Base-by-base conservation (phyloP, 1,140 invertebrate genomes). In the Potamilus streckersoni region DNA sequence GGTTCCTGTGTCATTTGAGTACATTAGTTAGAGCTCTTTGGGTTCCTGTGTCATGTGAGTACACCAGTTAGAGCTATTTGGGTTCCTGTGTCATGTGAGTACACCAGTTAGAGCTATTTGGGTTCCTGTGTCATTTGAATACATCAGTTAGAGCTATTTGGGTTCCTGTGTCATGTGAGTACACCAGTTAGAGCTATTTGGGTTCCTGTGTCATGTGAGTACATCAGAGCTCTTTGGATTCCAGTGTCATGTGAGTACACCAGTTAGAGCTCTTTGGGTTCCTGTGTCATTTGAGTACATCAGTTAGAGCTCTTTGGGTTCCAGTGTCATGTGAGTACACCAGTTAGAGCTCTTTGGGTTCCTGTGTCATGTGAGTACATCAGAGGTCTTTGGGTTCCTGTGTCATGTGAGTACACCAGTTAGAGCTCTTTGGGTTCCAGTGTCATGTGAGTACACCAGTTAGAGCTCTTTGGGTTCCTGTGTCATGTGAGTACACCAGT, bases 381-480 rank as follows among this genome's bases (percentile, higher is more conserved):
- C 88, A 60, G 86, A 88, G 64, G 74, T 89, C 59, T 88, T 86
- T 77, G 85, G 83, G 65, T 86, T 86, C 72, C 79, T 89, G 19
- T 85, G 84, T 75, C 80, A 86, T 67, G 87, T 88, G 78, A 75
- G 87, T 85, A 69, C 5, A 16, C 3, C 59, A 17, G 20, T 61
- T 61, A 17, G 20, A 61, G 20, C 2, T 20, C 20, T 20, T 61
- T 20, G 20, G 59, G 2, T 27, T 27, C 27, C 27, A 2, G 27
- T 27, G 27, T 61, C 59, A 17, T 20, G 20, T 16, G 27, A 27
- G 27, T 27, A 27, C 27, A 27, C 2, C 27, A 27, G 27, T 27
- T 27, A 27, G 27, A 27, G 27, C 1, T 27, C 27, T 27, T 27
- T 27, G 27, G 27, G 2, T 27, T 27, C 27, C 27, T 27, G 27